These are phyloP conservation scores for Lethenteron camtschaticum DNA, from an alignment of 2,113 vertebrate species.

Conservation along the genomic window DNA sequence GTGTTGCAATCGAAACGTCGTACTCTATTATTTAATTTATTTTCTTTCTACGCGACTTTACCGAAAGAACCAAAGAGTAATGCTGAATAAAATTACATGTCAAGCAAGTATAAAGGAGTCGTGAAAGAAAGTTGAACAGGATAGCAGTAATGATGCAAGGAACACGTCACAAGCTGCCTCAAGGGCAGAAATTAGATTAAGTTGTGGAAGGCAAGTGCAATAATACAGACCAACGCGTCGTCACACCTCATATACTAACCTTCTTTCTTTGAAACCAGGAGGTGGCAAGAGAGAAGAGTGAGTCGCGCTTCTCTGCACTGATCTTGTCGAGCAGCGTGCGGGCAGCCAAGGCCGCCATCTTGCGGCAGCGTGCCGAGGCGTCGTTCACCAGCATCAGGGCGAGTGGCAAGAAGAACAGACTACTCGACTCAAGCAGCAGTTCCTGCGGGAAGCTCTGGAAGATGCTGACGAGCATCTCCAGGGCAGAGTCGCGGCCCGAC, in stretches of 20 bases:
- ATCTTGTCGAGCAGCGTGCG: conserved; percentile 48
- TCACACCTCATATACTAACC: conserved; percentile 20
- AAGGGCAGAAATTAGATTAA: conserved; percentile 4
- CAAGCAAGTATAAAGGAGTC: no score
- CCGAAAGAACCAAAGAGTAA: no score
- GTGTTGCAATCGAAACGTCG: no score
- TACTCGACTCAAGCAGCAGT: conserved; percentile 39
- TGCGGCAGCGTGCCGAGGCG: conserved; percentile 55
- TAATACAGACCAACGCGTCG: no score
- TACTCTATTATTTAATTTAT: no score
- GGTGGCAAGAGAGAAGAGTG: conserved; percentile 37
- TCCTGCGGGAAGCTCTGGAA: conserved; percentile 64
- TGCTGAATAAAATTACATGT: no score
- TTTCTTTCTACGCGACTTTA: no score
- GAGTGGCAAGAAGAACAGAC: conserved; percentile 63
- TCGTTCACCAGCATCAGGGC: conserved; percentile 64
- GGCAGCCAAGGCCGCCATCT: conserved; percentile 54
- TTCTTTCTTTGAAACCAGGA: conserved; percentile 54
- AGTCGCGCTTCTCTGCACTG: conserved; percentile 31
- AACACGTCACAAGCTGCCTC: not conserved
- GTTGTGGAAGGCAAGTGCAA: no score
- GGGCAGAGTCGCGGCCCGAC: conserved; percentile 56
- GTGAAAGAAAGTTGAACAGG: not conserved
- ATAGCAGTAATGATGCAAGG: not conserved
- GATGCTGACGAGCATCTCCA: conserved; percentile 69